phyloP scores from a whole-genome alignment of 2,113 vertebrate species.

The Cyphomyrus discorhynchus region DNA sequence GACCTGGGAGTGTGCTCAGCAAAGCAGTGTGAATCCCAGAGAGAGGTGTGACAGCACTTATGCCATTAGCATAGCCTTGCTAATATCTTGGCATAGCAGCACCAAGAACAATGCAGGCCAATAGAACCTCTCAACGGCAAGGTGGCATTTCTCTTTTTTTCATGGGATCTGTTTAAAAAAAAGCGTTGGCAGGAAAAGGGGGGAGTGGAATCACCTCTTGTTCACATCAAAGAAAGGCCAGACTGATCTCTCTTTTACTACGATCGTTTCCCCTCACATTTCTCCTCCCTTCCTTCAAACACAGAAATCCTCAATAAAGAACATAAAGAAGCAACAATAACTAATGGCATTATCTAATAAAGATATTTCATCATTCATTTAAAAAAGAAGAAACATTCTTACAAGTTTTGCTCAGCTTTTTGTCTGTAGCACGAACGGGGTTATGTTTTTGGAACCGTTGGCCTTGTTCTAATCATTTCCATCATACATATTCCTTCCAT shows the following conservation, averaged over 20 bases:
- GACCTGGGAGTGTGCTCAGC: constrained; percentile 4
- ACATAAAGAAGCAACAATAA: not conserved
- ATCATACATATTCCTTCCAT: not conserved
- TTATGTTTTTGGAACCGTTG: not conserved
- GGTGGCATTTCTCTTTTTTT: not conserved
- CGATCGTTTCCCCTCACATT: not conserved
- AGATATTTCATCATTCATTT: not conserved
- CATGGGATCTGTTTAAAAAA: not conserved
- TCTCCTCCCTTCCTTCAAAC: constrained; percentile 23
- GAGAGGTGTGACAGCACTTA: constrained; percentile 13
- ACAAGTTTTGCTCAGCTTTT: not conserved
- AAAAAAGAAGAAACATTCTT: not conserved
- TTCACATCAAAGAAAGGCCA: constrained; percentile 25
- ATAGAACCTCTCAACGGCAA: not conserved
- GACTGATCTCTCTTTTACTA: not conserved
- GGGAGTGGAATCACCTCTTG: constrained; percentile 10
- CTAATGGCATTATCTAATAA: not conserved
- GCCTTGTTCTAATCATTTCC: not conserved
- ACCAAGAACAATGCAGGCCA: not conserved
- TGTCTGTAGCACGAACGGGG: not conserved
- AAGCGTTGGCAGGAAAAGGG: not conserved
- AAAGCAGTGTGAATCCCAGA: not conserved
- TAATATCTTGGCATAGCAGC: not conserved
- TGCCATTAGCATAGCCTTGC: constrained; percentile 10
- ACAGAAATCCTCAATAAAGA: constrained; percentile 11